These are phyloP conservation scores for Danio rerio DNA, from an alignment of 2,113 vertebrate genomes.

Conservation along the genomic window DNA sequence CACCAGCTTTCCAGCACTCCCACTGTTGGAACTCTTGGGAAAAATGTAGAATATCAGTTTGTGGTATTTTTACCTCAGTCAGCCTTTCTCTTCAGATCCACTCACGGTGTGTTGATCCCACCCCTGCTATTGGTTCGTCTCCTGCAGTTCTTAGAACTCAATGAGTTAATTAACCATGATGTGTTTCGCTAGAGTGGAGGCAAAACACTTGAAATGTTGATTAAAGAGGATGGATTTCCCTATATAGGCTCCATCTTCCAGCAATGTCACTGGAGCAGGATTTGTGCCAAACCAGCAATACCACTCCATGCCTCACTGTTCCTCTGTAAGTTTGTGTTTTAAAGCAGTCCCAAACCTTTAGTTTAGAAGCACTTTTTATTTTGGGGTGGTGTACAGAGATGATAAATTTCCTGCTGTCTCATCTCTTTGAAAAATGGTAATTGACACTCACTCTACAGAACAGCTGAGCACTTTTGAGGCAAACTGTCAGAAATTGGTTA, in stretches of 20 bases:
- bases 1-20: conserved; percentile 1
- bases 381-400: neutral
- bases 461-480: neutral
- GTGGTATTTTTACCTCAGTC: conserved; percentile 7
- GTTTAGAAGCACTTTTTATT: conserved; percentile 40
- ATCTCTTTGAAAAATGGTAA: neutral
- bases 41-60: conserved; percentile 4
- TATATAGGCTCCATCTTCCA: conserved; percentile 54
- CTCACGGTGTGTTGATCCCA: conserved; percentile 41
- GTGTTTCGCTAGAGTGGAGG: conserved; percentile 59
- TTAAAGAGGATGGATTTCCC: conserved; percentile 57
- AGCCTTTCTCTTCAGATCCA: conserved; percentile 41
- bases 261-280: conserved; percentile 61
- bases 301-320: conserved; percentile 55
- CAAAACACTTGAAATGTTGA: conserved; percentile 59
- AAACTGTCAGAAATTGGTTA: neutral
- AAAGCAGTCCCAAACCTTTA: conserved; percentile 40
- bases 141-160: conserved; percentile 46
- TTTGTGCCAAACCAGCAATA: conserved; percentile 62
- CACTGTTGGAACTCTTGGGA: conserved; percentile 33
- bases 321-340: conserved; percentile 39
- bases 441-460: neutral
- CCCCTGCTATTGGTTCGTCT: conserved; percentile 49
- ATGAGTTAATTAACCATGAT: conserved; percentile 63
- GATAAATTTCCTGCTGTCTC: neutral